Evolutionary conservation across 2,888 invertebrate genomes (phyloP).

Genomic region (Cantharis rustica): DNA sequence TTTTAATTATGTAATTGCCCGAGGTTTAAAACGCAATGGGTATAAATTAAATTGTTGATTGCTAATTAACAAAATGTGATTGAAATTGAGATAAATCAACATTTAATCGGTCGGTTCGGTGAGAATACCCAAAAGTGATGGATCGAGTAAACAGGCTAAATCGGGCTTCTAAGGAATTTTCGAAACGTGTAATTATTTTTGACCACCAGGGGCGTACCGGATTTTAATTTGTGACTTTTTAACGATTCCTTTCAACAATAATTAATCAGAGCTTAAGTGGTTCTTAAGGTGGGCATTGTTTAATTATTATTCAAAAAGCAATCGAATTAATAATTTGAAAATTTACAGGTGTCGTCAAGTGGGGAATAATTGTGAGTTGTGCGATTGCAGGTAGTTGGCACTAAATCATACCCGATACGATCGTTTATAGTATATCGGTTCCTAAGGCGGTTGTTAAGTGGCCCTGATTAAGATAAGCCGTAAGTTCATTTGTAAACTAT

Average conservation of each 20-base stretch:
- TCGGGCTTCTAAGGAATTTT: background rate
- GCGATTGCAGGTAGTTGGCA: slow-evolving; percentile 16
- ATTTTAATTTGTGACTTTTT: background rate
- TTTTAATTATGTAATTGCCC: background rate
- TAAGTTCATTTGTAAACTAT: slow-evolving; percentile 4
- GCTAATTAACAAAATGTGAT: background rate
- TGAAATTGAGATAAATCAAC: background rate
- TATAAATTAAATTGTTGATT: background rate
- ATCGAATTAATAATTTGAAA: slow-evolving; percentile 6
- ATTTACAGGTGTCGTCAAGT: slow-evolving; percentile 11
- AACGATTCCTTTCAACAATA: background rate
- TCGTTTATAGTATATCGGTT: slow-evolving; percentile 21
- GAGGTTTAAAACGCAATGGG: background rate
- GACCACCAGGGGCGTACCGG: background rate
- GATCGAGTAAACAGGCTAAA: no score
- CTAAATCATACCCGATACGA: slow-evolving; percentile 24
- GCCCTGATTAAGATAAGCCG: slow-evolving; percentile 14
- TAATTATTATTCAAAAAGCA: background rate
- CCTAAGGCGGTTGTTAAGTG: slow-evolving; percentile 16
- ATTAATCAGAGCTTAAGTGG: background rate
- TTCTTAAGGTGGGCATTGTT: background rate
- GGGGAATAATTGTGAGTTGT: background rate
- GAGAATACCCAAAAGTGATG: background rate
- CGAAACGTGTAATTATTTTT: background rate
- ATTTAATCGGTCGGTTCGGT: background rate